Base-by-base conservation (phyloP, 2,797 vertebrate species). In the Chloroceryle amazona region DNA sequence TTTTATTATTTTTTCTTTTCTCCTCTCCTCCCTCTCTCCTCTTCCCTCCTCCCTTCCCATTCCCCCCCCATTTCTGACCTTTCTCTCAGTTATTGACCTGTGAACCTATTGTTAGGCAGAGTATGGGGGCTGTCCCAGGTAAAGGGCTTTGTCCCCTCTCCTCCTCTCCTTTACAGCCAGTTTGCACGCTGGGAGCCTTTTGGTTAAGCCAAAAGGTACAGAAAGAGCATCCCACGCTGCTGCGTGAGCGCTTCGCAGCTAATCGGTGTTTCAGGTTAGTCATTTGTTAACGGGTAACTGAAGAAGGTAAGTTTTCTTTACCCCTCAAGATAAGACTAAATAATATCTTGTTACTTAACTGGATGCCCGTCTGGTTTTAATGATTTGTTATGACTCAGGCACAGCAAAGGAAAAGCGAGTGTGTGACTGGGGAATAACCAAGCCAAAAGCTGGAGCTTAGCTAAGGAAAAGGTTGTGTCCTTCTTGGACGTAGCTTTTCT, bases 341-440 rank as follows among this genome's bases (percentile, higher is more conserved):
- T 70, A 76, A 35, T 28, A 31, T n/a, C 71, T 79, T 58, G 61
- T 81, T 81, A 13, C 28, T 76, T 85, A 75, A 75, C 47, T 88
- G 55, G 44, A 54, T 12, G 3, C 22, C 11, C 20, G n/a, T 73
- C 88, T 35, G 16, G 16, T 93, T 73, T 88, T 79, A 57, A 71
- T 73, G 39, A 55, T 80, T 88, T 86, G 35, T 65, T 61, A 33
- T 62, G 19, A 35, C 51, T 89, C 7, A 28, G 72, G 47, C 39
- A 44, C 25, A 68, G 42, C 39, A 71, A 49, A 85, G 25, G 55
- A 55, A 68, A 89, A 89, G 51, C 63, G 71, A 95, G 90, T 26
- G 4, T 22, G 42, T 81, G 62, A 51, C 49, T 67, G 52, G 81
- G 81, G 88, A 86, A 83, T 81, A 93, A 54, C 44, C 46, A 83